These are phyloP conservation scores for Hofmannophila pseudospretella DNA, from an alignment of 2,888 invertebrate species.

Conservation along the genomic window DNA sequence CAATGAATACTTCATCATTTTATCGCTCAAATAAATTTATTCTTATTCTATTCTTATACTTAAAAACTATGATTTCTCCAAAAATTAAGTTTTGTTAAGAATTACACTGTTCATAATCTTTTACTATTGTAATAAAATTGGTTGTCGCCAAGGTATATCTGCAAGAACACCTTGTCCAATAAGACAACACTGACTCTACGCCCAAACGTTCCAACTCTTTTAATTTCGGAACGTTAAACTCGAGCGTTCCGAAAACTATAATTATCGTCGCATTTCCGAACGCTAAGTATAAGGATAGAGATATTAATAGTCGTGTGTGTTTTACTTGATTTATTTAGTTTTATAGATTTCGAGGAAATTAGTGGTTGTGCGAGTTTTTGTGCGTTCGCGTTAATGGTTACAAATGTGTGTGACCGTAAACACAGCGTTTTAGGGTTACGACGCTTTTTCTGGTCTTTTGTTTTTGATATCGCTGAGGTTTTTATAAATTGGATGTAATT, in stretches of 20 bases:
- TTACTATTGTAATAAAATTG: no score
- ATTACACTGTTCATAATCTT: no score
- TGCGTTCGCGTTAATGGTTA: slow-evolving; percentile 61
- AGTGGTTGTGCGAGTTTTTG: slow-evolving; percentile 59
- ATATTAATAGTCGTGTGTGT: slow-evolving; percentile 71
- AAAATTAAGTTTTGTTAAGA: no score
- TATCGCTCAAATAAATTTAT: no score
- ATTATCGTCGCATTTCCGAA: slow-evolving; percentile 66
- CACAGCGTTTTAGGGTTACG: neutral
- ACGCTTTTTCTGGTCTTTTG: neutral
- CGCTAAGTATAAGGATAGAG: slow-evolving; percentile 74
- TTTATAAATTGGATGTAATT: no score
- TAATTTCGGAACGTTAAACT: slow-evolving; percentile 66
- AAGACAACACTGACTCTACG: no score
- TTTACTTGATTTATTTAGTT: slow-evolving; percentile 70
- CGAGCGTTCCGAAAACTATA: slow-evolving; percentile 57
- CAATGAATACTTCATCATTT: no score
- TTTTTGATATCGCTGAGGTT: neutral
- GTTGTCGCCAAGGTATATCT: no score
- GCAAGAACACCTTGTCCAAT: no score
- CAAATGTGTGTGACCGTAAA: slow-evolving; percentile 49
- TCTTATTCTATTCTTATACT: no score
- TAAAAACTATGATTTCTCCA: no score
- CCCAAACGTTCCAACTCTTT: slow-evolving; percentile 47
- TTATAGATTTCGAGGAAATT: slow-evolving; percentile 65